phyloP scores from a whole-genome alignment of 1,140 invertebrate species.

The Notospermus geniculatus region DNA sequence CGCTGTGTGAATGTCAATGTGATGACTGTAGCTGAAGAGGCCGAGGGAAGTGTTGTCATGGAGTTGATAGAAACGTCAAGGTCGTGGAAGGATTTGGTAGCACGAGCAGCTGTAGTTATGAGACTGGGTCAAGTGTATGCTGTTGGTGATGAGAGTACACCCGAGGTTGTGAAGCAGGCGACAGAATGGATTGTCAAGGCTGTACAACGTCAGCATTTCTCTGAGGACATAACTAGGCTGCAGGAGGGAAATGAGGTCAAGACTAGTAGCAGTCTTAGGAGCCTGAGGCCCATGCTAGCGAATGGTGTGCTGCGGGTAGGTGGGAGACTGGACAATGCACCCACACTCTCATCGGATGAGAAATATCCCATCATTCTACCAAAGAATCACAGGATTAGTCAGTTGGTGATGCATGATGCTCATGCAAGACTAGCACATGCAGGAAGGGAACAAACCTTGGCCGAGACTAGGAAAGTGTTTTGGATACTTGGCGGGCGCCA shows the following conservation, averaged over 20 bases:
- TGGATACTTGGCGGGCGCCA: not conserved
- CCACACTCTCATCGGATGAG: not conserved
- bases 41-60: no score
- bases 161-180: not conserved
- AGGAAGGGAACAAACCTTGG: not conserved
- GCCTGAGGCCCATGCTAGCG: not conserved
- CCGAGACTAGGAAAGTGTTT: not conserved
- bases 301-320: constrained; percentile 1
- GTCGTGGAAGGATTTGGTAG: no score
- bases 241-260: not conserved
- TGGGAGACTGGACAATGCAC: not conserved
- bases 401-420: not conserved
- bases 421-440: not conserved
- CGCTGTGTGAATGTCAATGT: not conserved
- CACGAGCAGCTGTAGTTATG: no score
- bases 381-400: not conserved
- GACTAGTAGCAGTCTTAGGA: not conserved
- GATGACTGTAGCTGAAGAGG: not conserved
- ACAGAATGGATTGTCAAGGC: not conserved
- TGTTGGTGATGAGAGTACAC: not conserved
- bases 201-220: not conserved
- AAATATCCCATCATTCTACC: constrained; percentile 11
- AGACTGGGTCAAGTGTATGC: not conserved
- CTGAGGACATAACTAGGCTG: not conserved
- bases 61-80: no score